Evolutionary conservation across 2,113 vertebrate genomes (phyloP), one percentile per base, ranked within the genome.

Genomic region (Neolamprologus modestus): DNA sequence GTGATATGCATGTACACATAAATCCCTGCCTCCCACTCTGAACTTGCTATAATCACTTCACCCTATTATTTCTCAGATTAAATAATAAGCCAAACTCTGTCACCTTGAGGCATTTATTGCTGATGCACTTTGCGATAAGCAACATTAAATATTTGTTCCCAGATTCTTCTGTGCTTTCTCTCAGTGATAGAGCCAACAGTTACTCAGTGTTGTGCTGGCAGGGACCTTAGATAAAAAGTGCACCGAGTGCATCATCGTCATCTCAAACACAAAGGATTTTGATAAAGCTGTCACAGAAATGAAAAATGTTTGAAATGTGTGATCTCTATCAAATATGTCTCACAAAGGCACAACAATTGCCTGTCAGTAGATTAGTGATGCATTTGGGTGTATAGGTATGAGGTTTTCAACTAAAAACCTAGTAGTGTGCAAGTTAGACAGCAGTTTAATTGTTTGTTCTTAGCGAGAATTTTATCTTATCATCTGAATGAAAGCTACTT

Each of bases 121-220:
- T 17, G 13, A 93, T 87, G 88, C 73, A 52, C 87, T 90, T 91
- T 90, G 45, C 54, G 45, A 91, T 76, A 80, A 42, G 45, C 91
- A 94, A 93, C 92, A 89, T 94, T 94, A 85, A 93, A 93, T 92
- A 95, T 94, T 95, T 94, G 94, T 78, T 82, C 82, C 6, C 66
- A 73, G 87, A 91, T 93, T 90, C 76, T 80, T 83, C 61, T 26
- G 81, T 37, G 42, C 88, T 95, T 81, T 89, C 47, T 63, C 50
- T 87, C 91, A 42, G 28, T 54, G 81, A 89, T 85, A 83, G 53
- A 26, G 73, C 80, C 55, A 19, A 82, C 71, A 84, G 84, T 55
- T 31, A 54, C 85, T 80, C 68, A 21, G 54, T 21, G 4, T 71
- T 40, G 17, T 84, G 78, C 94, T 88, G 68, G 21, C 87, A 2